Evolutionary conservation across 2,888 invertebrate species (phyloP).

Genomic region (Melolontha melolontha): DNA sequence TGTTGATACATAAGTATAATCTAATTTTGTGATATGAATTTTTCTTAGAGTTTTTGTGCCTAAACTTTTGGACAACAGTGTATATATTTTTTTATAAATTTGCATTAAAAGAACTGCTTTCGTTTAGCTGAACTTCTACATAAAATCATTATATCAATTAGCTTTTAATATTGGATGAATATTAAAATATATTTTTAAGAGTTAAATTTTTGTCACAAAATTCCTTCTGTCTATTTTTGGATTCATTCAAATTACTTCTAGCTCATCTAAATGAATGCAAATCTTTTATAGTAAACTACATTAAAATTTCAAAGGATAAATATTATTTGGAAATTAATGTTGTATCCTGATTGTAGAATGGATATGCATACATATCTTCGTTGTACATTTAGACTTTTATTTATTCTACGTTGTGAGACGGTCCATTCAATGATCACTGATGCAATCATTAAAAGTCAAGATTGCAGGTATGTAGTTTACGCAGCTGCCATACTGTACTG

Average conservation of each 20-base stretch:
- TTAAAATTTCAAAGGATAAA: background rate
- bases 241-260: background rate
- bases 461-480: conserved; percentile 24
- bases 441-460: conserved; percentile 19
- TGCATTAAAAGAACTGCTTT: too few species aligned
- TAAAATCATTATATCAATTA: too few species aligned
- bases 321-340: background rate
- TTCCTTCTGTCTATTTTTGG: too few species aligned
- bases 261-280: background rate
- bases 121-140: too few species aligned
- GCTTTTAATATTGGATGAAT: too few species aligned
- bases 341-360: conserved; percentile 19
- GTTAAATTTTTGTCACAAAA: background rate
- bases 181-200: background rate
- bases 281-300: background rate
- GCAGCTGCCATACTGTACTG: conserved; percentile 13
- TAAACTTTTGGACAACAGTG: too few species aligned
- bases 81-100: too few species aligned
- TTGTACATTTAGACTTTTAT: conserved; percentile 38
- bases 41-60: too few species aligned
- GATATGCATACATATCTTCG: conserved; percentile 18
- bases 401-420: conserved; percentile 13
- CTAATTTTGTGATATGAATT: too few species aligned
- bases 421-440: conserved; percentile 29
- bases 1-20: too few species aligned